These are phyloP conservation scores for Druon quercuslanigerum DNA, from an alignment of 1,140 invertebrate genomes.

Conservation along the genomic window DNA sequence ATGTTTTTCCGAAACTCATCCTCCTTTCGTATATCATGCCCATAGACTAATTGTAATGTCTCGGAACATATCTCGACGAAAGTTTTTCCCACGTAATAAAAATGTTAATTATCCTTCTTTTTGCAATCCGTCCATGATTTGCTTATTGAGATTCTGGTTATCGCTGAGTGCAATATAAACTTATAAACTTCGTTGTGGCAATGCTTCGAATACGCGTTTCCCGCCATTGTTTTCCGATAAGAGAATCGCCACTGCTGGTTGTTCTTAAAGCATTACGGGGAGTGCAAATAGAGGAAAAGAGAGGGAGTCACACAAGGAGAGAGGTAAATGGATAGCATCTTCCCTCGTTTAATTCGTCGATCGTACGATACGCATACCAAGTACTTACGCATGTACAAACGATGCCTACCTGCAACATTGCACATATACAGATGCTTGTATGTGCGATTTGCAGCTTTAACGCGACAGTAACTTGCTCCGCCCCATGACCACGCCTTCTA, in stretches of 20 bases:
- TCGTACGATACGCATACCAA: slow-evolving; percentile 48
- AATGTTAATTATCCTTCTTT: background rate
- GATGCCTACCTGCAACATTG: background rate
- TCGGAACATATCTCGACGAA: slow-evolving; percentile 11
- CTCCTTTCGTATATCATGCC: background rate
- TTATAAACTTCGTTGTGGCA: slow-evolving; percentile 44
- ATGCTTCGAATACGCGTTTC: slow-evolving; percentile 49
- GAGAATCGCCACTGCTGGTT: slow-evolving; percentile 38
- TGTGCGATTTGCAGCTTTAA: slow-evolving; percentile 30
- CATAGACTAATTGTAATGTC: background rate
- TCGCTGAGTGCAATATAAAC: slow-evolving; percentile 2
- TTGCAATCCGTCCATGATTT: slow-evolving; percentile 34
- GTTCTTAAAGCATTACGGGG: slow-evolving; percentile 19
- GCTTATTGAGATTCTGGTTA: slow-evolving; percentile 48
- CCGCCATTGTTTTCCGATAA: slow-evolving; percentile 50
- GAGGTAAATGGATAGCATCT: slow-evolving; percentile 28
- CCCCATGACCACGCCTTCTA: slow-evolving; percentile 51
- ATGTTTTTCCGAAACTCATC: background rate
- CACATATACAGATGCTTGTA: slow-evolving; percentile 15
- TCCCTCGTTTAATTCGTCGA: slow-evolving; percentile 40
- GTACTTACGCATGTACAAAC: slow-evolving; percentile 39
- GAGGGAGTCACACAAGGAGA: slow-evolving; percentile 35
- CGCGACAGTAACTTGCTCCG: slow-evolving; percentile 45
- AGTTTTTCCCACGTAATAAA: too few relatives aligned
- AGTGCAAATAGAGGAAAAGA: background rate